These are phyloP conservation scores for Silurus asotus DNA, from an alignment of 2,113 vertebrate genomes.

Conservation along the genomic window DNA sequence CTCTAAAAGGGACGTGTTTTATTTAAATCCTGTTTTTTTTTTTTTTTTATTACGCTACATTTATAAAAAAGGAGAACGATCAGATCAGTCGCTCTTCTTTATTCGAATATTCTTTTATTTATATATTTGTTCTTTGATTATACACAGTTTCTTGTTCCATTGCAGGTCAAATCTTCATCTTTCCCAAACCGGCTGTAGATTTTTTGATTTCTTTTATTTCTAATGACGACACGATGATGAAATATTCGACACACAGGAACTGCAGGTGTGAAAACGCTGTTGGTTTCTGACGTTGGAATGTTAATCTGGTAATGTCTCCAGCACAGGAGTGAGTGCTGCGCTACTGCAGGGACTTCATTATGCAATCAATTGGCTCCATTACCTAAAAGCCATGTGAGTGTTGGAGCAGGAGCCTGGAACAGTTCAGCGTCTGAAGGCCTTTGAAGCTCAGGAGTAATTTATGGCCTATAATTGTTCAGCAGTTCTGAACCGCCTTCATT, in stretches of 20 bases:
- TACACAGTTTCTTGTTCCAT: not conserved
- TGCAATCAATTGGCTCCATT: constrained; percentile 60
- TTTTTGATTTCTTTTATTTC: constrained; percentile 9
- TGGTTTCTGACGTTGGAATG: constrained; percentile 57
- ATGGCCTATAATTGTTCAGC: constrained; percentile 40
- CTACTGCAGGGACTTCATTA: constrained; percentile 60
- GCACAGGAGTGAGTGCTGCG: constrained; percentile 45
- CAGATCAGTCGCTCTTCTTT: not conserved
- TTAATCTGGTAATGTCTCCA: constrained; percentile 68
- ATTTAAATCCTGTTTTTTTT: too few relatives aligned
- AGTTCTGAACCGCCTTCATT: constrained; percentile 43
- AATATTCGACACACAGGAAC: constrained; percentile 48
- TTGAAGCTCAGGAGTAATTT: constrained; percentile 54
- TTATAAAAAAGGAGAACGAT: not conserved
- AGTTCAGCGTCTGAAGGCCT: constrained; percentile 45
- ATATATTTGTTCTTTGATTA: not conserved
- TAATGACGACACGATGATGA: constrained; percentile 5
- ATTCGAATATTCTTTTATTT: not conserved
- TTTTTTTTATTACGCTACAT: too few relatives aligned
- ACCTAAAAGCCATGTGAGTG: constrained; percentile 54
- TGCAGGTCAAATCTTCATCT: not conserved
- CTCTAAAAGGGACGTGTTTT: too few relatives aligned
- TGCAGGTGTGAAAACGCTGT: constrained; percentile 37
- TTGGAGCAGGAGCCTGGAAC: constrained; percentile 43
- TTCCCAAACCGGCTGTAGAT: not conserved